Base-by-base conservation (phyloP, 2,797 vertebrate species). In the Poeciliopsis turneri region DNA sequence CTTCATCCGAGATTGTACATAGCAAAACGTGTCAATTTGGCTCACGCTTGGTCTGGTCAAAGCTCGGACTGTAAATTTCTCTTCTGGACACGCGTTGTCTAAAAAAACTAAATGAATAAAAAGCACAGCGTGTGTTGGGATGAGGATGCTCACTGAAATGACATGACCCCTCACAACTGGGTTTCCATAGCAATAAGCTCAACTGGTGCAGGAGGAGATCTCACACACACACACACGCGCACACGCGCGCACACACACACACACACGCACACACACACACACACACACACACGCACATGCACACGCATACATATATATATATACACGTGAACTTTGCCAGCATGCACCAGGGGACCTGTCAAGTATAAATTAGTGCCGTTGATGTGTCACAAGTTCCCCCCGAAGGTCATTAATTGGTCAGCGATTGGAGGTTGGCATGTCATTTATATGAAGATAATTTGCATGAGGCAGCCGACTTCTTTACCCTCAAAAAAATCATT, bases 401-500 rank as follows among this genome's bases (percentile, higher is more conserved):
- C 70, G 66, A 88, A 93, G 92, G 93, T 94, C 94, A 94, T 94
- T 94, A 95, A 95, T 93, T 94, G 95, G 94, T 95, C 93, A 94
- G 92, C 91, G 88, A 92, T 93, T 90, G 93, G 93, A 93, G 88
- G 93, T 77, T 92, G 93, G 92, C 89, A 74, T 88, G 92, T 90
- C 91, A 92, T 92, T 93, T 93, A 90, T 88, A 83, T 81, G 88
- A 82, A 90, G 83, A 84, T 91, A 74, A 94, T 94, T 94, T 95
- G 92, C 94, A 94, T 95, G 91, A 90, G 85, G 85, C 87, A 85
- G 88, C 81, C 82, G 68, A 85, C 86, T 84, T 78, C 84, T 84
- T 87, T 82, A 77, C 75, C 73, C 74, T 88, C 78, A 84, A 75
- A 89, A 85, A 68, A 41, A 12, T 76, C 76, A 89, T 89, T 89